Conservation (phyloP, 2,888 invertebrate genomes). For the Villa cingulata region DNA sequence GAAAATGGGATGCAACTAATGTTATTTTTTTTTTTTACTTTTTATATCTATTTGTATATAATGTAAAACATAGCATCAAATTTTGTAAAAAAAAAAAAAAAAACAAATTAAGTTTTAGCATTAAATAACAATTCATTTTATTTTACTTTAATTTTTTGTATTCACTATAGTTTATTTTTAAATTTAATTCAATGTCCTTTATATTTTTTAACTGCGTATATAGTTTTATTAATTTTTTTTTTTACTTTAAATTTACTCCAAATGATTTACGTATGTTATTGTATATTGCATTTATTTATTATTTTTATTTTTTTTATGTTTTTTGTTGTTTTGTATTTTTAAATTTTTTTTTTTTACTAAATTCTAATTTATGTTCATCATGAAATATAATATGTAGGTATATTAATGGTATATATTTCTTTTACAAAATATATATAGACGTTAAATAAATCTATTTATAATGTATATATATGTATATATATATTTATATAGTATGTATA, state of each 20-base stretch:
- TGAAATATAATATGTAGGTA: neutral
- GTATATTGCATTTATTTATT: too few species aligned
- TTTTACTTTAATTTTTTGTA: neutral
- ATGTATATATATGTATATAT: constrained; percentile 4
- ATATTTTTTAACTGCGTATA: too few species aligned
- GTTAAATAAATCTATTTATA: constrained; percentile 7
- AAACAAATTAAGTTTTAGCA: too few species aligned
- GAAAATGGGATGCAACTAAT: neutral
- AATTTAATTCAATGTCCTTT: too few species aligned
- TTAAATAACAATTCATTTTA: too few species aligned
- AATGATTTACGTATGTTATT: too few species aligned
- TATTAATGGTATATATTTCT: constrained; percentile 6
- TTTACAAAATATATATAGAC: constrained; percentile 14
- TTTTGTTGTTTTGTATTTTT: neutral
- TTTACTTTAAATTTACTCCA: too few species aligned
- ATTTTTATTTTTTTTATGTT: neutral
- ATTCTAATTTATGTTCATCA: neutral
- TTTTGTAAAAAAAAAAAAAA: too few species aligned
- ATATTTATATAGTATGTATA: neutral
- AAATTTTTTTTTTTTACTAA: too few species aligned
- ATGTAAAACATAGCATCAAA: neutral
- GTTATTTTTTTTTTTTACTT: neutral
- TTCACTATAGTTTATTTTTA: too few species aligned
- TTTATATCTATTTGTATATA: neutral
- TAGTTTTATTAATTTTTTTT: constrained; percentile 9